These are phyloP conservation scores for Microtus ochrogaster DNA, from an alignment of 2,113 vertebrate species.

Conservation along the genomic window DNA sequence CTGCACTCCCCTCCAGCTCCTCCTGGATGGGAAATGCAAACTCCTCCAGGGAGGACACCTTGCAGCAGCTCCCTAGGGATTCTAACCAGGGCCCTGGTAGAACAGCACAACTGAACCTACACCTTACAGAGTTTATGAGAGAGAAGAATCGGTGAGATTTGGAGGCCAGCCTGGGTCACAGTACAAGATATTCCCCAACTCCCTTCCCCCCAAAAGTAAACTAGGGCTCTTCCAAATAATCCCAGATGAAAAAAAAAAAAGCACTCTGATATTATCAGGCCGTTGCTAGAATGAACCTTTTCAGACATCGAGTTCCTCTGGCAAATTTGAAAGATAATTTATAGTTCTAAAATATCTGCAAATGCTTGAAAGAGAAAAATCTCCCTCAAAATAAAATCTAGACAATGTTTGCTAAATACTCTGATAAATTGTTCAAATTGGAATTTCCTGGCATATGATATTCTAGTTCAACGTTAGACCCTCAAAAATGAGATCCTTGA, in stretches of 20 bases:
- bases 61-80: background rate
- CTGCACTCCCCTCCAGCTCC: background rate
- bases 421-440: background rate
- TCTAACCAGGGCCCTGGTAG: background rate
- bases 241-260: background rate
- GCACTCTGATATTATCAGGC: background rate
- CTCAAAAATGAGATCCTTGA: slow-evolving; percentile 29
- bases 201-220: background rate
- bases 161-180: background rate
- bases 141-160: background rate
- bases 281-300: background rate
- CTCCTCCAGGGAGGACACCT: background rate
- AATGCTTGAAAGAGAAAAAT: background rate
- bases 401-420: slow-evolving; percentile 29
- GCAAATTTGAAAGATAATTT: slow-evolving; percentile 50
- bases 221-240: background rate
- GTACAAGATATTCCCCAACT: background rate
- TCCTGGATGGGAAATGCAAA: background rate
- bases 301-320: slow-evolving; percentile 31
- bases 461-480: slow-evolving; percentile 9
- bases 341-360: slow-evolving; percentile 17
- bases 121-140: background rate
- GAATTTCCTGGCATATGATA: slow-evolving; percentile 4
- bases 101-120: background rate
- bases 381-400: background rate